Evolutionary conservation across 1,140 invertebrate genomes (phyloP).

Genomic region (Cepaea nemoralis): DNA sequence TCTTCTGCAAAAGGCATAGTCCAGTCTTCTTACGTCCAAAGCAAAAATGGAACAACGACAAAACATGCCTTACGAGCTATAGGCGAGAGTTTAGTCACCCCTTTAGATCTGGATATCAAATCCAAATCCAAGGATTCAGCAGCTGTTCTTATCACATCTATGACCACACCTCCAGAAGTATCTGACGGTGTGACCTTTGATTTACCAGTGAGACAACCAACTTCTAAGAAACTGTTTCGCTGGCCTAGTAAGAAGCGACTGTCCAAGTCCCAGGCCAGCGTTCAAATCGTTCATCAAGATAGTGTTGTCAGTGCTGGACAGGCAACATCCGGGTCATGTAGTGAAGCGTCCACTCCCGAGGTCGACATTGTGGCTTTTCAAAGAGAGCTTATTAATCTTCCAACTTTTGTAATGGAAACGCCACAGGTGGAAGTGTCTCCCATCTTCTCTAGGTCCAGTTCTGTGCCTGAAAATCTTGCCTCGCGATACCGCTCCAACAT

Average conservation of each 20-base stretch:
- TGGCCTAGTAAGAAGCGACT: constrained; percentile 66
- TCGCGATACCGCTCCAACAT: constrained; percentile 44
- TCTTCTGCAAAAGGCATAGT: background rate
- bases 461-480: constrained; percentile 68
- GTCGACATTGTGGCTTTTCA: constrained; percentile 69
- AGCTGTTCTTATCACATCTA: constrained; percentile 2
- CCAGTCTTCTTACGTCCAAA: constrained; percentile 40
- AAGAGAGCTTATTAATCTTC: constrained; percentile 70
- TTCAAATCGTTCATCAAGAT: constrained; percentile 49
- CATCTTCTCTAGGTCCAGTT: constrained; percentile 68
- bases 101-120: constrained; percentile 62
- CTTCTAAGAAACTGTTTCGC: constrained; percentile 56
- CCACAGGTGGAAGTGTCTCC: constrained; percentile 62
- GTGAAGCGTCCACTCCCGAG: constrained; percentile 50
- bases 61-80: constrained; percentile 64
- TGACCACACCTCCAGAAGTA: background rate
- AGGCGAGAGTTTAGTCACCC: constrained; percentile 68
- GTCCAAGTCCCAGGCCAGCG: constrained; percentile 65
- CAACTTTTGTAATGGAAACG: constrained; percentile 71
- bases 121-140: constrained; percentile 31
- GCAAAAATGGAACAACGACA: constrained; percentile 63
- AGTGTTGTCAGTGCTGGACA: constrained; percentile 43
- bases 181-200: constrained; percentile 23
- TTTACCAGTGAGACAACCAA: constrained; percentile 46
- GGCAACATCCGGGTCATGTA: constrained; percentile 36